Evolutionary conservation across 2,113 vertebrate genomes (phyloP).

Genomic region (Toxotes jaculatrix): DNA sequence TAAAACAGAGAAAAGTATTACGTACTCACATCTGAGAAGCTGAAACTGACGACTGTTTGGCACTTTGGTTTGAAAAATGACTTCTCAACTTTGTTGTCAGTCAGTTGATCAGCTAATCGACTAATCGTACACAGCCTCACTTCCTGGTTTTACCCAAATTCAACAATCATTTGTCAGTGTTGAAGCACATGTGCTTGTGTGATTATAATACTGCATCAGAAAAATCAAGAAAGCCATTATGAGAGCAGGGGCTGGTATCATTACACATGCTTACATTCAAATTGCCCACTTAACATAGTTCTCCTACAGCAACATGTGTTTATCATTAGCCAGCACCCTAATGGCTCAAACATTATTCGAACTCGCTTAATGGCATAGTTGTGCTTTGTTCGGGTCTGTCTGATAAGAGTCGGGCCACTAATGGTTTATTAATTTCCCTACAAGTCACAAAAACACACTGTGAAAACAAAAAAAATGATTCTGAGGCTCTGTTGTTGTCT

Average conservation of each 20-base stretch:
- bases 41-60: not conserved
- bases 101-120: not conserved
- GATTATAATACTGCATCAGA: constrained; percentile 67
- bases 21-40: not conserved
- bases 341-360: constrained; percentile 86
- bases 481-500: constrained; percentile 8
- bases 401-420: constrained; percentile 80
- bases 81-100: not conserved
- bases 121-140: not conserved
- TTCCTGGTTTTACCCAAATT: constrained; percentile 25
- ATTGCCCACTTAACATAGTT: constrained; percentile 86
- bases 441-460: constrained; percentile 42
- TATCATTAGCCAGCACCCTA: constrained; percentile 84
- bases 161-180: constrained; percentile 35
- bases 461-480: constrained; percentile 28
- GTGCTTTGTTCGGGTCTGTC: constrained; percentile 76
- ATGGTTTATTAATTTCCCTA: constrained; percentile 81
- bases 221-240: constrained; percentile 78
- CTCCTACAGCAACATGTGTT: constrained; percentile 85
- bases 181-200: constrained; percentile 17
- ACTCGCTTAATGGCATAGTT: constrained; percentile 79
- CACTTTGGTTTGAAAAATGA: not conserved
- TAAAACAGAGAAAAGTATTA: not conserved
- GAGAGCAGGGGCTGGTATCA: constrained; percentile 74
- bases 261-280: constrained; percentile 84